Evolutionary conservation across 2,888 invertebrate species (phyloP).

Genomic region (Onthophagus sagittarius): DNA sequence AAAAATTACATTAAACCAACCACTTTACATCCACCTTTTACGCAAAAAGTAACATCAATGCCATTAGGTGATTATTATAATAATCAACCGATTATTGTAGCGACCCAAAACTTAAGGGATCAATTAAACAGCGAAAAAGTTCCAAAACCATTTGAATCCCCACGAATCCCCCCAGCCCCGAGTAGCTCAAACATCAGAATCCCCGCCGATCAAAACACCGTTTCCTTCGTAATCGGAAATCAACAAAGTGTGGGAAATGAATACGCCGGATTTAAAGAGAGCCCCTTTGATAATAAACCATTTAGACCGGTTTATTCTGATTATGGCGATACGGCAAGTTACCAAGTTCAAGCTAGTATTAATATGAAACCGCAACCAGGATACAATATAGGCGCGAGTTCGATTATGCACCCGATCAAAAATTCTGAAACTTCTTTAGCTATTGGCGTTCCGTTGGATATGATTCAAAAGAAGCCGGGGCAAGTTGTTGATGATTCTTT

Average conservation of each 20-base stretch:
- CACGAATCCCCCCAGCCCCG: conserved; percentile 39
- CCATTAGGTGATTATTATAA: conserved; percentile 47
- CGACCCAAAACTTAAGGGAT: conserved; percentile 45
- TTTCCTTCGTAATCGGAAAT: conserved; percentile 62
- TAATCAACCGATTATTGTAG: conserved; percentile 41
- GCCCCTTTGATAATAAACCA: conserved; percentile 47
- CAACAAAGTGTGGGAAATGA: conserved; percentile 55
- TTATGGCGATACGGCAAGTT: conserved; percentile 2
- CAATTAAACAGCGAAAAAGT: conserved; percentile 45
- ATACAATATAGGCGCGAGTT: conserved; percentile 33
- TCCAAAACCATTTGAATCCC: conserved; percentile 36
- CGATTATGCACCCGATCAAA: conserved; percentile 44
- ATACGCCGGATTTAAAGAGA: conserved; percentile 52
- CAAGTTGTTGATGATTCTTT: conserved; percentile 46
- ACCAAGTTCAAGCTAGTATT: conserved; percentile 2
- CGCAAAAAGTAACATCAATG: conserved; percentile 43
- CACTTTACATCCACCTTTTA: conserved; percentile 19
- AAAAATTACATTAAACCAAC: conserved; percentile 17
- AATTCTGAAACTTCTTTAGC: conserved; percentile 46
- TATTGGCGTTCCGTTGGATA: conserved; percentile 44
- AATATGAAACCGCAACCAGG: conserved; percentile 22
- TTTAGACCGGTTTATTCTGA: conserved; percentile 39
- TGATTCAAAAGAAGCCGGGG: conserved; percentile 42
- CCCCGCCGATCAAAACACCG: conserved; percentile 61
- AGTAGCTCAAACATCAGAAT: conserved; percentile 63